phyloP scores from a whole-genome alignment of 2,797 vertebrate genomes.

The Spinus pinus region DNA sequence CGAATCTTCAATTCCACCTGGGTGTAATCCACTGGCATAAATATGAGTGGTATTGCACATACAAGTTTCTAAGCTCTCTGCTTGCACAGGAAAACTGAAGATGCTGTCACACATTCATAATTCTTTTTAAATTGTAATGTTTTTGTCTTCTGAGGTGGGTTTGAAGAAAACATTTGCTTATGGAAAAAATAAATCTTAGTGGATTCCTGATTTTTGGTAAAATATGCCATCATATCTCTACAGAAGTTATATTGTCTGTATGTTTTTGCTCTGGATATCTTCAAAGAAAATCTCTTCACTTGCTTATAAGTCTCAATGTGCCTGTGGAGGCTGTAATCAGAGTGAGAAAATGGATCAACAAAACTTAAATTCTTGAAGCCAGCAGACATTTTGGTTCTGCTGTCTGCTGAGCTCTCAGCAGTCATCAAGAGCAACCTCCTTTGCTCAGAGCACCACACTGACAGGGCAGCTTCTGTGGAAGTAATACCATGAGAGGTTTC shows the following conservation, averaged over 20 bases:
- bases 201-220: background rate
- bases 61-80: background rate
- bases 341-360: background rate
- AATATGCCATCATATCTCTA: background rate
- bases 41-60: background rate
- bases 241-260: background rate
- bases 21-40: background rate
- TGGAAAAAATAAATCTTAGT: accelerated
- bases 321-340: background rate
- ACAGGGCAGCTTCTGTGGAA: background rate
- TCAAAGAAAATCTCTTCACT: background rate
- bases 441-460: background rate
- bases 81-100: background rate
- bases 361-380: background rate
- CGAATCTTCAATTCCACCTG: background rate
- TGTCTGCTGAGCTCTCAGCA: background rate
- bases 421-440: background rate
- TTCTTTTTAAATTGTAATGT: background rate
- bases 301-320: background rate
- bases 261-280: background rate
- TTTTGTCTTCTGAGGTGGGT: background rate
- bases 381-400: background rate
- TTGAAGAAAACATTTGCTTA: background rate
- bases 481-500: too few relatives aligned
- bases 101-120: background rate